Base-by-base conservation (phyloP, 1,140 invertebrate species). In the Drosophila navojoa region DNA sequence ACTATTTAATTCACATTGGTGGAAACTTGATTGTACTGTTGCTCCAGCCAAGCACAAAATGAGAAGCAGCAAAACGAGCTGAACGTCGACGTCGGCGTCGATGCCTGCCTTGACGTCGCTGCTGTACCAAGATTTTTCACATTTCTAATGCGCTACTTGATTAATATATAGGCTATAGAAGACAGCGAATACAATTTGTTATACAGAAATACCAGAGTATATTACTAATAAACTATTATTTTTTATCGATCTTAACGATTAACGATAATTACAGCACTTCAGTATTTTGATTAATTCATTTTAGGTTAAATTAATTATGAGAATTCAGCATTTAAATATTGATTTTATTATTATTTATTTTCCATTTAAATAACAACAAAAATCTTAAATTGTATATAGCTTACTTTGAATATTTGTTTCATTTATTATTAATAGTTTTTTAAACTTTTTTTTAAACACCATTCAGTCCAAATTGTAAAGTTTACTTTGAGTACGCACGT, bases 1-100 rank as follows among this genome's bases (percentile, higher is more conserved):
- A 87, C 81, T 85, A 87, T 85, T 85, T 85, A 87, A 85, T 85
- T 85, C 81, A 81, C 81, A 85, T 85, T 86, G 78, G 81, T 86
- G 81, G 82, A 87, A 87, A 86, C 82, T 82, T 84, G 82, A 87
- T 86, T 86, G 82, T 87, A 86, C 78, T 81, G 80, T 78, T 70
- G 71, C 73, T 71, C 61, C 71, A 71, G n/a, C 71, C 75, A 72
- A 60, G 71, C 79, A 81, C 78, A 80, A 80, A 81, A 81, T 84
- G 74, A 77, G 54, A 73, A 77, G 54, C 70, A 61, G 57, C 62
- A 61, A 72, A 74, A 77, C 75, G 42, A 62, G 75, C 71, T 63
- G 71, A 45, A 47, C 68, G 72, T 32, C 29, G 60, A 38, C 72
- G 50, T 49, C 44, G 69, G 27, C 40, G 54, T 15, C 45, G 45